phyloP scores from a whole-genome alignment of 2,888 invertebrate species.

The Platerodrilus igneus region DNA sequence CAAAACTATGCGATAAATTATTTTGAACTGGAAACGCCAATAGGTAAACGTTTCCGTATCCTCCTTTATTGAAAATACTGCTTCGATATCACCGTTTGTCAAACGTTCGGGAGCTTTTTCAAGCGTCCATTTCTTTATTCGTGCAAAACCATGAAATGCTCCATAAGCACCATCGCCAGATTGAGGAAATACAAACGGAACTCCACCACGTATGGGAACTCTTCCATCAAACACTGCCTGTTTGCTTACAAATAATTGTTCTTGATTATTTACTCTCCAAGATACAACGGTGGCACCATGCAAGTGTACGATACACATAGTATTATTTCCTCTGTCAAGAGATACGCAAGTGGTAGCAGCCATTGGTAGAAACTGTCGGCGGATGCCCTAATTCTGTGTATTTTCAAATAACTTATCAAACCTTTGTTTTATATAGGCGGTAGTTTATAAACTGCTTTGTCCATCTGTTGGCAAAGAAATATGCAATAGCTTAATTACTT shows the following conservation, averaged over 20 bases:
- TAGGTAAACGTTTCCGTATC: conserved; percentile 21
- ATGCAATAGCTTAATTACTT: not conserved
- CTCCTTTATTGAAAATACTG: conserved; percentile 13
- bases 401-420: too few species aligned
- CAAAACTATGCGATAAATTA: conserved; percentile 22
- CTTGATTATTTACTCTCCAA: conserved; percentile 28
- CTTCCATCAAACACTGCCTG: conserved; percentile 21
- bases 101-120: conserved; percentile 22
- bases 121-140: conserved; percentile 25
- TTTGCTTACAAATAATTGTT: conserved; percentile 29
- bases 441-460: not conserved
- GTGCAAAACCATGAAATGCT: conserved; percentile 29
- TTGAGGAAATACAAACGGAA: conserved; percentile 29
- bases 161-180: conserved; percentile 27
- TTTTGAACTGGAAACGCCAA: conserved; percentile 25
- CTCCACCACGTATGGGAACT: conserved; percentile 26
- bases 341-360: too few species aligned
- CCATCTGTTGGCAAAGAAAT: not conserved
- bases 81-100: conserved; percentile 19
- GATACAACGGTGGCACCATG: conserved; percentile 31
- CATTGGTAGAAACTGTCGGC: too few species aligned
- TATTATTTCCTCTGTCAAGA: conserved; percentile 28
- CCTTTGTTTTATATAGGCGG: too few species aligned
- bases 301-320: conserved; percentile 29
- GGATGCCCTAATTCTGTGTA: too few species aligned